Base-by-base conservation (phyloP, 2,888 invertebrate genomes). In the Yponomeuta malinellus region DNA sequence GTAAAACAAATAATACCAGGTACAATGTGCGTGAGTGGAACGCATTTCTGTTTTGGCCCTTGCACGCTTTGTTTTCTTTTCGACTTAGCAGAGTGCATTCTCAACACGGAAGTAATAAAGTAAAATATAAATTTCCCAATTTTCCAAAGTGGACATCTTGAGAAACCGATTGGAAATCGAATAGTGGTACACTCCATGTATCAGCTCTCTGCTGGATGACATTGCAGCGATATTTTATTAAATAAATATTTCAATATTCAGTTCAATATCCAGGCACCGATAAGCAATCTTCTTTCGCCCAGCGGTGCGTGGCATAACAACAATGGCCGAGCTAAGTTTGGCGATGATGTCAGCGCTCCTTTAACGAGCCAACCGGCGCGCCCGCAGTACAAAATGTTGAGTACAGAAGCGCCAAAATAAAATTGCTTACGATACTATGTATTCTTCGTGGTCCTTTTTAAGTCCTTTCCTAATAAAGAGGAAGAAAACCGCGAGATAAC, bases 311-410 rank as follows among this genome's bases (percentile, higher is more conserved):
- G 74, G 81, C 86, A 83, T 84, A 86, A 88, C 81, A 87, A 90
- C 88, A 88, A 88, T 86, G 80, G 78, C 77, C 74, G 52, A 59
- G 79, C 84, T 85, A 86, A 88, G 79, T 87, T 83, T 73, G 86
- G 83, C 89, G 91, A 86, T 92, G 92, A 92, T 92, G 92, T 92
- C 92, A 92, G 89, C 79, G 78, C 81, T 84, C 85, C 86, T 85
- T 84, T 86, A 87, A 86, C 83, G 85, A 83, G 78, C 79, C 81
- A 74, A 77, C 78, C 78, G 86, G 75, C 77, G 79, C 78, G 86
- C 87, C 83, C 78, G 81, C 76, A 83, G 12, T 33, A 52, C 15
- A 15, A 15, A 6, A 59, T 59, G n/a, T 37, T 48, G 5, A 64
- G 10, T 23, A 64, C 64, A 64, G 64, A 64, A 10, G 52, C 12